Conservation (phyloP, 1,140 invertebrate genomes). For the Rhysida immarginata region DNA sequence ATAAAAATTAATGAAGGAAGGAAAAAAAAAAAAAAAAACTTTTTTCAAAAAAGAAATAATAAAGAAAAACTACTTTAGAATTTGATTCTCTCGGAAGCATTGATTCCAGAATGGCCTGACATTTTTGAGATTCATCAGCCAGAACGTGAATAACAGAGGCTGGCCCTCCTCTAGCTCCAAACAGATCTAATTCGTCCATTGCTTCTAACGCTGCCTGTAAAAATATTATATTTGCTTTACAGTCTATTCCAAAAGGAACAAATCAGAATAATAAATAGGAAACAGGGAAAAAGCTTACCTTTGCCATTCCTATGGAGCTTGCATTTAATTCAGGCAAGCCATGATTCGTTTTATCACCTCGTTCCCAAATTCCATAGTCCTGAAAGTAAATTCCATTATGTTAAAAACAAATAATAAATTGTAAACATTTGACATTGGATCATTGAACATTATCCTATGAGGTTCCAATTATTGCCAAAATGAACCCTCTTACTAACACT, state of each 20-base stretch:
- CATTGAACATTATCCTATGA: too few relatives aligned
- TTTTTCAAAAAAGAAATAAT: too few relatives aligned
- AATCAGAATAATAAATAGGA: too few relatives aligned
- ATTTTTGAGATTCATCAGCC: conserved; percentile 97
- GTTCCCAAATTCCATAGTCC: conserved; percentile 99
- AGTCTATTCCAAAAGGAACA: too few relatives aligned
- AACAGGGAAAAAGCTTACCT: conserved; percentile 26
- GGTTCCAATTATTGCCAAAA: too few relatives aligned
- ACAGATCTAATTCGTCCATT: conserved; percentile 96
- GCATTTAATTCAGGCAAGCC: conserved; percentile 95
- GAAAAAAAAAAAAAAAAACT: too few relatives aligned
- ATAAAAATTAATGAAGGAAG: too few relatives aligned
- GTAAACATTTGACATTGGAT: too few relatives aligned
- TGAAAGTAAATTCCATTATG: too few relatives aligned
- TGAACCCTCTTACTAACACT: too few relatives aligned
- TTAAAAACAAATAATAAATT: too few relatives aligned
- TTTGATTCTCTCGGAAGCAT: conserved; percentile 97
- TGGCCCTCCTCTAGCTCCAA: conserved; percentile 87
- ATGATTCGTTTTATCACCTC: conserved; percentile 99
- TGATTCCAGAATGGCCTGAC: conserved; percentile 91
- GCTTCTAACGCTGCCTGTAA: conserved; percentile 84
- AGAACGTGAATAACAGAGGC: conserved; percentile 94
- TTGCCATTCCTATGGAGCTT: conserved; percentile 72
- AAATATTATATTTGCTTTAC: not conserved
- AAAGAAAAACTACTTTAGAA: conserved; percentile 60